Percentiles rank a stretch among this genome's conserved stretches.
Evolutionary conservation across 2,113 vertebrate genomes (phyloP).

Genomic region (Bufo bufo): DNA sequence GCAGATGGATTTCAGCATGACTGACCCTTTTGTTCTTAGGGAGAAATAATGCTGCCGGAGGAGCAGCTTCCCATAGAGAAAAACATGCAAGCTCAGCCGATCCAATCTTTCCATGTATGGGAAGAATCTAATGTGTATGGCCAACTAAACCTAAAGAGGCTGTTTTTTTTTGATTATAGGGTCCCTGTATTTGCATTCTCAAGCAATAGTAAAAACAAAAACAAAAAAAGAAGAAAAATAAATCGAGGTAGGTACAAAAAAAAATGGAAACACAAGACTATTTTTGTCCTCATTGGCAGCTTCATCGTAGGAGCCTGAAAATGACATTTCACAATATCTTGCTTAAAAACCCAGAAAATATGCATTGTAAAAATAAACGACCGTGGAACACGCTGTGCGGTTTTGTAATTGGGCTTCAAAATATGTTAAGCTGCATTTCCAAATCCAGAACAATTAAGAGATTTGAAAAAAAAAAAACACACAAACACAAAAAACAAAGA

Average conservation of each 20-base stretch:
- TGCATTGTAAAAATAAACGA: constrained; percentile 26
- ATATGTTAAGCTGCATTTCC: background rate
- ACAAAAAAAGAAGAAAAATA: background rate
- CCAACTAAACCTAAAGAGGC: background rate
- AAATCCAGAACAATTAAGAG: constrained; percentile 7
- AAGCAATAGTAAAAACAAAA: background rate
- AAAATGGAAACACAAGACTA: background rate
- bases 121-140: too few relatives aligned
- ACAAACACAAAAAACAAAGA: background rate
- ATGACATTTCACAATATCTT: constrained; percentile 20
- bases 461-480: background rate
- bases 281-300: constrained; percentile 6
- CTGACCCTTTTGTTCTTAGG: too few relatives aligned
- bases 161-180: background rate
- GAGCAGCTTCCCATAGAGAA: too few relatives aligned
- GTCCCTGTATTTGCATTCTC: background rate
- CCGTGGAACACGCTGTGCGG: background rate
- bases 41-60: too few relatives aligned
- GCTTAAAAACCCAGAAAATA: constrained; percentile 9
- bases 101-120: too few relatives aligned
- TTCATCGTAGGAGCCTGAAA: constrained; percentile 1
- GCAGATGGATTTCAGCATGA: too few relatives aligned
- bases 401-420: background rate
- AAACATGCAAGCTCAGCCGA: too few relatives aligned
- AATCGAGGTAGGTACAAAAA: background rate